A percentile compares a stretch with the other conserved stretches of the same genome.
phyloP scores from a whole-genome alignment of 2,113 vertebrate species.

The Micronycteris hirsuta region DNA sequence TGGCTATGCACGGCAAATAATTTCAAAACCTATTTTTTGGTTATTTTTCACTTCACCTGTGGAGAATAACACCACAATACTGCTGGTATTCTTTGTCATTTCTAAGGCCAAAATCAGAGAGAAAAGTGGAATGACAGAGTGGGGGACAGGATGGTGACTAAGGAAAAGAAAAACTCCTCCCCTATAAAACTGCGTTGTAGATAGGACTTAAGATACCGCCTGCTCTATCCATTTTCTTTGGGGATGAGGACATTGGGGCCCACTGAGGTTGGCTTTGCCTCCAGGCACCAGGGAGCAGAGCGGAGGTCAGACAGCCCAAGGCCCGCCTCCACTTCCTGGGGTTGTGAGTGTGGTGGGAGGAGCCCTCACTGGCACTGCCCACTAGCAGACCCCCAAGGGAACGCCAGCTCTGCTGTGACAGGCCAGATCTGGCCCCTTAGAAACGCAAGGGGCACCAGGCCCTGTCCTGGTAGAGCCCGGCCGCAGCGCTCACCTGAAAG shows the following conservation, averaged over 20 bases:
- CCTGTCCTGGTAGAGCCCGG: fast-evolving
- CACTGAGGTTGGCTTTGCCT: background rate
- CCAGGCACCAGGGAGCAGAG: background rate
- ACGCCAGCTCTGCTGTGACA: background rate
- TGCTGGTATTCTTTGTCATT: background rate
- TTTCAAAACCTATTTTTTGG: background rate
- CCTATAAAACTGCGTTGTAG: background rate
- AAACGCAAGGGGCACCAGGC: background rate
- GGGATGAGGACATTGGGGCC: fast-evolving
- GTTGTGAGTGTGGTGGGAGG: fast-evolving
- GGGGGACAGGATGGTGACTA: no score
- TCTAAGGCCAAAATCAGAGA: background rate
- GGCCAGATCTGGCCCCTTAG: background rate
- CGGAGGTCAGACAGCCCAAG: fast-evolving
- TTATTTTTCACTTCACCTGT: background rate
- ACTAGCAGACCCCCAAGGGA: background rate
- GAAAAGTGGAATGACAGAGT: background rate
- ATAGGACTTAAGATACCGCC: background rate
- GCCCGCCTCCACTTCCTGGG: background rate
- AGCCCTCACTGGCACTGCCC: background rate
- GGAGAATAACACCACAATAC: background rate
- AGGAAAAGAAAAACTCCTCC: background rate
- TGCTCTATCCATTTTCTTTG: background rate
- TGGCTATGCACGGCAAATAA: no score
- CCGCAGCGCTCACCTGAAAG: constrained; percentile 83